Evolutionary conservation across 2,797 vertebrate genomes (phyloP).

Genomic region (Limosa lapponica): DNA sequence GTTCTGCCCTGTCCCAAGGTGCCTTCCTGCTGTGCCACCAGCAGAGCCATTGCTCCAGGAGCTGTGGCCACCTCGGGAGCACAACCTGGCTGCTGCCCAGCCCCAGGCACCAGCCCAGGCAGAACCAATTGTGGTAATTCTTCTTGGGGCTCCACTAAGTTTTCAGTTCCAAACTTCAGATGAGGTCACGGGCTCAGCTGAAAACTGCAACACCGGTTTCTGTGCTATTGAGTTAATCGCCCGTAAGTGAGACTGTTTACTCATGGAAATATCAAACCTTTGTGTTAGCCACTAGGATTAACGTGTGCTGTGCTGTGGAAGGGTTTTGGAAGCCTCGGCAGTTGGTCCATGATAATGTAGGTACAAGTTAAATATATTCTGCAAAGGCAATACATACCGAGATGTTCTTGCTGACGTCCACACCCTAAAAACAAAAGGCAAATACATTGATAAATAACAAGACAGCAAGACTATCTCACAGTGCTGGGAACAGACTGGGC

Average conservation of each 20-base stretch:
- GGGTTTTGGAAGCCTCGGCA: neutral
- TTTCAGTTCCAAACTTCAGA: neutral
- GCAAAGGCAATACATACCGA: slow-evolving; percentile 29
- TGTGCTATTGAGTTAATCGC: neutral
- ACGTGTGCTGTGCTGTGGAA: neutral
- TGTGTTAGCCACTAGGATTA: slow-evolving; percentile 11
- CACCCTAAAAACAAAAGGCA: slow-evolving; percentile 23
- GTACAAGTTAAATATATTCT: neutral
- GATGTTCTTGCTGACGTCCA: slow-evolving; percentile 3
- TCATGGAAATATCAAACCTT: neutral
- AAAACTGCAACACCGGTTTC: neutral
- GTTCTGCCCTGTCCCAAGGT: neutral
- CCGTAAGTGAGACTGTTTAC: neutral
- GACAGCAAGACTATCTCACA: neutral
- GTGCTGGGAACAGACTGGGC: neutral
- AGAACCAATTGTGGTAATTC: neutral
- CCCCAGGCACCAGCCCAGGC: neutral
- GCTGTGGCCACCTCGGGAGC: neutral
- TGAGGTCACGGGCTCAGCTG: neutral
- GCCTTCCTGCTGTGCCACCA: neutral
- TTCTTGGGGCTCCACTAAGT: neutral
- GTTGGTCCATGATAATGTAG: neutral
- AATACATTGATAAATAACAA: neutral
- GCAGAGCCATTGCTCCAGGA: neutral
- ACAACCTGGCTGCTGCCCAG: neutral